Percentiles rank a stretch among this genome's conserved stretches.
Conservation (phyloP, 2,113 vertebrate species). For the Xenotilapia longispinis region DNA sequence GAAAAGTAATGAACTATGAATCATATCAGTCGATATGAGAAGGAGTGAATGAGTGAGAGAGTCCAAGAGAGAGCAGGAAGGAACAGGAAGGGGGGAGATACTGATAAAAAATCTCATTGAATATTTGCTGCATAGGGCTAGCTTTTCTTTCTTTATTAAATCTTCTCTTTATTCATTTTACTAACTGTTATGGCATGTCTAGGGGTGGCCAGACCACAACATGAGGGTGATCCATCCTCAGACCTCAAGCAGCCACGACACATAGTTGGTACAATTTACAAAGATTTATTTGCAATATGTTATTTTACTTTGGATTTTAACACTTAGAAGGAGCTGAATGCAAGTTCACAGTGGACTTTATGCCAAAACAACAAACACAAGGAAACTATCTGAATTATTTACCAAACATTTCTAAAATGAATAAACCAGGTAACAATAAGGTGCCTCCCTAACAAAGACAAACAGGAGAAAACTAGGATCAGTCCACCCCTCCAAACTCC, state of each 20-base stretch:
- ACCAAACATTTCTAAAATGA: fast-evolving
- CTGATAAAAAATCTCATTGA: neutral
- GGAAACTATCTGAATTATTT: neutral
- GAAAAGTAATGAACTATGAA: conserved; percentile 14
- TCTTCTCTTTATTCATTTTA: neutral
- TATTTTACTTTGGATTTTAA: neutral
- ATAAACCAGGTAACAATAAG: neutral
- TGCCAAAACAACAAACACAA: fast-evolving
- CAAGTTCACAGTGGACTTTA: neutral
- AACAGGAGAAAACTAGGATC: fast-evolving
- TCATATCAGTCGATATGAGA: conserved; percentile 7
- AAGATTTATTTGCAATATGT: neutral
- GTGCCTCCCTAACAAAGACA: fast-evolving
- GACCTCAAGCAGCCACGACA: neutral
- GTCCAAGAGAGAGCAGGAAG: neutral
- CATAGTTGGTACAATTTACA: fast-evolving
- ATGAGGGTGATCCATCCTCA: fast-evolving
- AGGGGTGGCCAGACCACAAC: fast-evolving
- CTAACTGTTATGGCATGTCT: neutral
- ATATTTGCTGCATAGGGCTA: neutral
- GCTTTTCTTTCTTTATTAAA: neutral
- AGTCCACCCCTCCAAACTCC: neutral
- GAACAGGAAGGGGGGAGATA: too few relatives aligned
- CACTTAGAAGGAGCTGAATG: neutral
- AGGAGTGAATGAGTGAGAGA: neutral